Base-by-base conservation (phyloP, 2,113 vertebrate species). In the Chloroceryle aenea region DNA sequence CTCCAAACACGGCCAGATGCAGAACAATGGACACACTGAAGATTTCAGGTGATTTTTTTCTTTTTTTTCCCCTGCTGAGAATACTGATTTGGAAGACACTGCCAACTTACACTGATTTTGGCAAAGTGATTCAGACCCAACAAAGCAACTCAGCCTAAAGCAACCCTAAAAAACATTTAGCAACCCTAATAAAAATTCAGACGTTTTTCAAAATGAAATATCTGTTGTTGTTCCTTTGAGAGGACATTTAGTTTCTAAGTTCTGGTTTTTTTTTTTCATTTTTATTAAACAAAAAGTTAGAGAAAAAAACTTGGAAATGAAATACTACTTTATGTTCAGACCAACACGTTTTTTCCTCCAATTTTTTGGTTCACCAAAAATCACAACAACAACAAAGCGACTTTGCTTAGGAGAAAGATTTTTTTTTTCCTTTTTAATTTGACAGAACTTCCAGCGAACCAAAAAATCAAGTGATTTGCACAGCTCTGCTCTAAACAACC, bases 331-430 rank as follows among this genome's bases (percentile, higher is more conserved):
- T 89, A 85, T 50, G 48, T 68, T 78, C 94, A 92, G 90, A 92
- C 56, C 56, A 94, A 36, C 40, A 22, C 40, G 43, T 4, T 64
- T 80, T 85, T 75, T 64, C 11, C 45, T 79, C 69, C n/a, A 52
- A 61, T 85, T 84, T 94, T 91, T 94, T 75, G 87, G 69, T 95
- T 95, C 96, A 94, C 68, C 89, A 94, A 85, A 89, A 92, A 82
- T 89, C 84, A 64, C 48, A 92, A 74, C n/a, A 64, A 88, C 85
- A 83, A 74, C n/a, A 68, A 66, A 50, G 30, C 67, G 55, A 50
- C 47, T 89, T 86, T 52, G 89, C 90, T 92, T 95, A 64, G 18
- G 36, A 80, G 45, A 83, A 89, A 89, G 52, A 34, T 43, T 71
- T 73, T 66, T 74, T 50, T 7, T 14, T 50, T 50, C 66, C 69